These are phyloP conservation scores for Molorchus minor DNA, from an alignment of 2,888 invertebrate genomes.

Conservation along the genomic window DNA sequence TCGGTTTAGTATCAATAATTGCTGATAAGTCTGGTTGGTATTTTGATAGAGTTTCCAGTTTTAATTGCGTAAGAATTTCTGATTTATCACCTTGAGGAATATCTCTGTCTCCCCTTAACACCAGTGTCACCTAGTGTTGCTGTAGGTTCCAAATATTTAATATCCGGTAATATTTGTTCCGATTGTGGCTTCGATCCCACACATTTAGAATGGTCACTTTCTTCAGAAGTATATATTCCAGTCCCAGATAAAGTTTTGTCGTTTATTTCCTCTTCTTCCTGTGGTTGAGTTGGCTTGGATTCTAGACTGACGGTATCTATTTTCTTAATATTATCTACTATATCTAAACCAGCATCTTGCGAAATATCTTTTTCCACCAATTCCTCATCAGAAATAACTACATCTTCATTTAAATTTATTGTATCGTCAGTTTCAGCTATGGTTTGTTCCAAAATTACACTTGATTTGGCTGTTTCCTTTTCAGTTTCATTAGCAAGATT, in stretches of 20 bases:
- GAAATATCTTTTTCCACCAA: conserved; percentile 33
- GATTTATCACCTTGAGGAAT: conserved; percentile 14
- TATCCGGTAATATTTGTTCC: conserved; percentile 6
- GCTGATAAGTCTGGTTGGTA: conserved; percentile 40
- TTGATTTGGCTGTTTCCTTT: conserved; percentile 22
- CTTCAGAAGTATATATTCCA: neutral
- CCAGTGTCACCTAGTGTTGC: neutral
- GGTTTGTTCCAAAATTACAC: conserved; percentile 13
- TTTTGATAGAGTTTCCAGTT: conserved; percentile 44
- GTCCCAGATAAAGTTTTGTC: neutral
- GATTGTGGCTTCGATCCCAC: neutral
- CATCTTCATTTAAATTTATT: conserved; percentile 25
- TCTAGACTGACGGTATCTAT: conserved; percentile 5
- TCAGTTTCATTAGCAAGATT: conserved; percentile 5
- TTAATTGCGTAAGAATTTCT: conserved; percentile 39
- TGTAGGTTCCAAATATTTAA: conserved; percentile 15
- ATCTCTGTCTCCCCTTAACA: neutral
- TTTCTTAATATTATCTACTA: conserved; percentile 1
- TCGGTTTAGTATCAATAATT: conserved; percentile 29
- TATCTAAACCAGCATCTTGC: conserved; percentile 16
- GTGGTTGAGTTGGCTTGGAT: neutral
- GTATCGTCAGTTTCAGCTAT: conserved; percentile 51
- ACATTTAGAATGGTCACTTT: neutral
- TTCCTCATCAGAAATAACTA: conserved; percentile 39
- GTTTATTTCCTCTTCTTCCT: neutral